Percentiles rank a stretch among this genome's conserved stretches.
Evolutionary conservation across 1,140 invertebrate genomes (phyloP).

Genomic region (Aplysia californica): DNA sequence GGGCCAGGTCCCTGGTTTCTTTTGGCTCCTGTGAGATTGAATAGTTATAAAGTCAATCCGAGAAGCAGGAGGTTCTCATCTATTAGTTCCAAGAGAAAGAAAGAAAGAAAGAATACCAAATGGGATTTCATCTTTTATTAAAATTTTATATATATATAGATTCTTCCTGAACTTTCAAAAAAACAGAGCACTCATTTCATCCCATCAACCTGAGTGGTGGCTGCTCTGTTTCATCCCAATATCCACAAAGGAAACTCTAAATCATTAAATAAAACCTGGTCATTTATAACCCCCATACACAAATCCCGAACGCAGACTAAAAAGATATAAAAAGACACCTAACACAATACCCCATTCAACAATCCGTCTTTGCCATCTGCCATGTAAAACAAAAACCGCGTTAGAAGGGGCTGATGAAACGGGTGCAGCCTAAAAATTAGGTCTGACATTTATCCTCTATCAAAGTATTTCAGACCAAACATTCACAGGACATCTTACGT

Average conservation of each 20-base stretch:
- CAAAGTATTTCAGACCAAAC: no score
- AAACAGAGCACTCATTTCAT: no score
- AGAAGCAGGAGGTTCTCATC: not conserved
- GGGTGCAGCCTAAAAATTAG: not conserved
- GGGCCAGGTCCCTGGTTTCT: constrained; percentile 25
- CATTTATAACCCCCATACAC: no score
- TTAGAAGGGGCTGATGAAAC: not conserved
- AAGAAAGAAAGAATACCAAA: not conserved
- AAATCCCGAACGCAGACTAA: no score
- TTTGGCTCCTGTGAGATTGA: constrained; percentile 18
- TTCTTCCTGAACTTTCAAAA: no score
- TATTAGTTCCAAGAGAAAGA: not conserved
- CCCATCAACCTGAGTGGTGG: no score
- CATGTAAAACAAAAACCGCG: not conserved
- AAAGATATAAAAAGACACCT: not conserved
- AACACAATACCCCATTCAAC: not conserved
- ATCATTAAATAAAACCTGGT: no score
- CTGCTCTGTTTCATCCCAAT: no score
- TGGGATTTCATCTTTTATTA: not conserved
- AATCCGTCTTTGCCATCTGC: not conserved
- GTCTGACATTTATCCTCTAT: no score
- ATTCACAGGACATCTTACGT: constrained; percentile 8
- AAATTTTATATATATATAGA: not conserved
- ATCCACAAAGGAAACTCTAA: no score
- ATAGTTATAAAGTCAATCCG: not conserved